Evolutionary conservation across 2,113 vertebrate species (phyloP).

Genomic region (Indri indri): DNA sequence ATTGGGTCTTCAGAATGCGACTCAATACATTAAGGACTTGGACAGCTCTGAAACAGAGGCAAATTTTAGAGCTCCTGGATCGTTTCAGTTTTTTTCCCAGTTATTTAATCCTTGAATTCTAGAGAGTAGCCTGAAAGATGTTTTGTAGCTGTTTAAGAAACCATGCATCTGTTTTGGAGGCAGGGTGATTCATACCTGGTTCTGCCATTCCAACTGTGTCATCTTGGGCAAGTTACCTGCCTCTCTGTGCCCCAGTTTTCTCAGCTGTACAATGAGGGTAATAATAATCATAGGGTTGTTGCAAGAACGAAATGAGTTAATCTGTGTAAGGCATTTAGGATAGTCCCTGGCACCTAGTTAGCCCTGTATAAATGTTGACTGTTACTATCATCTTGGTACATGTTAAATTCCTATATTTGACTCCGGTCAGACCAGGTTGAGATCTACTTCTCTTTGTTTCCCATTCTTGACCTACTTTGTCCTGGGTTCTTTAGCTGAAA

Average conservation of each 20-base stretch:
- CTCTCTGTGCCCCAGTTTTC: neutral
- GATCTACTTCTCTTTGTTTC: neutral
- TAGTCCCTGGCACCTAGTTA: neutral
- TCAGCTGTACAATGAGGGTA: neutral
- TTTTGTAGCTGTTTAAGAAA: neutral
- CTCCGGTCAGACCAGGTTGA: neutral
- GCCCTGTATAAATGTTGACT: neutral
- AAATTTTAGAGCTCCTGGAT: accelerated
- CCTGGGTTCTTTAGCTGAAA: neutral
- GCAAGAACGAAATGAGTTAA: neutral
- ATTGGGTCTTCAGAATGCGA: neutral
- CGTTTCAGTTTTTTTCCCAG: neutral
- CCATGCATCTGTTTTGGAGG: neutral
- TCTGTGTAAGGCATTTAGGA: neutral
- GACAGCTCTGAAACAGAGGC: neutral
- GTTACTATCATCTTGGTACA: neutral
- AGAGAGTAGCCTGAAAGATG: neutral
- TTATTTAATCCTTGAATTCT: neutral
- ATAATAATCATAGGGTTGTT: neutral
- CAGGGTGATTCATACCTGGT: neutral
- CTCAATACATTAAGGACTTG: neutral
- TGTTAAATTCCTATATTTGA: neutral
- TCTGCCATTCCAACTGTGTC: neutral
- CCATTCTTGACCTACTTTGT: conserved; percentile 12
- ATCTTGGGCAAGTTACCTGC: neutral